Evolutionary conservation across 2,888 invertebrate species (phyloP), one percentile per base, ranked within the genome.

Genomic region (Melinaea menophilus): DNA sequence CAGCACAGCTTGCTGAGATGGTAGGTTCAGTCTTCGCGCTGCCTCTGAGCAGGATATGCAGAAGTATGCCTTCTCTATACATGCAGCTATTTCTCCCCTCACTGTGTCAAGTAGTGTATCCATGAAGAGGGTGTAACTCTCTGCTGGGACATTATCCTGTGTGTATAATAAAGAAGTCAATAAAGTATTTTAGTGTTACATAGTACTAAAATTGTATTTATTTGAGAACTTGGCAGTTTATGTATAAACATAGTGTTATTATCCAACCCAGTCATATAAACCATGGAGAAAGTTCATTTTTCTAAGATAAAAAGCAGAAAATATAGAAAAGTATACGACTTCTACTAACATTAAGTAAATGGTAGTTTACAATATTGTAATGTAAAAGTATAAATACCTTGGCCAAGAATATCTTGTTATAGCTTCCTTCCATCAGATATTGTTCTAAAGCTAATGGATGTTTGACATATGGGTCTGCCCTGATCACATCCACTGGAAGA

Each of bases 341-440:
- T 22, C 22, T 22, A 22, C 22, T 22, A 22, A 22, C 22, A 22
- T 0, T 41, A 11, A 2, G 9, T 9, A 9, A 37, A 37, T 37
- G 37, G 11, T 41, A 9, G 41, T 41, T 9, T 41, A 2, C 9
- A 41, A 41, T 41, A 41, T 41, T 41, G 11, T 41, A 3, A 37
- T 37, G 7, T 37, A 5, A 41, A 11, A 9, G 41, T 5, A 13
- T 7, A n/a, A 62, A 58, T 72, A 92, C 95, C 86, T 97, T 96
- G 1, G 97, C 97, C 73, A 97, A 92, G 80, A 98, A 98, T 62
- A 98, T 96, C 88, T 99, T 99, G 82, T 99, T 99, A 81, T 99
- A 99, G 72, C 98, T 97, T 57, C 99, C 99, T 84, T 99, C 99
- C 99, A 99, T 99, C 61, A 99, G 92, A 84, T 98, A 99, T 83